A percentile compares a stretch with the other conserved stretches of the same genome.
phyloP scores from a whole-genome alignment of 2,888 invertebrate species.

The Lamellibrachia satsuma region DNA sequence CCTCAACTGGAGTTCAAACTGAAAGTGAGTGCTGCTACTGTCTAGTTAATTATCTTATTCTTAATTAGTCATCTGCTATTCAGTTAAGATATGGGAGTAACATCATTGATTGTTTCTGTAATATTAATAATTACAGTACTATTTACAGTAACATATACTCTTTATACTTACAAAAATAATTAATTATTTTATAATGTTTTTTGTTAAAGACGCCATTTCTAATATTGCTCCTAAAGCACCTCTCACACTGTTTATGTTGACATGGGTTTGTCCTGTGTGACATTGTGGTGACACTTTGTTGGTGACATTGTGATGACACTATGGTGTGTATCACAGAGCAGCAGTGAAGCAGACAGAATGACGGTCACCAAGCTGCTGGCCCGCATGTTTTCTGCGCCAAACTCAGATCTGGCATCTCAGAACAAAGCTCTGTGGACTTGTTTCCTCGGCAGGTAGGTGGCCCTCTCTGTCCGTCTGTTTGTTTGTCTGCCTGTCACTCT shows the following conservation, averaged over 20 bases:
- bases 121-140: neutral
- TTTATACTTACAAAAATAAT: neutral
- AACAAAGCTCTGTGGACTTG: constrained; percentile 90
- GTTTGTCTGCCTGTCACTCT: neutral
- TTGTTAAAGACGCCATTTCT: neutral
- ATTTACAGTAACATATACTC: neutral
- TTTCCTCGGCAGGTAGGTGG: constrained; percentile 78
- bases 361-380: constrained; percentile 82
- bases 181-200: neutral
- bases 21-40: constrained; percentile 54
- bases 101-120: neutral
- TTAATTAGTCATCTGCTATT: neutral
- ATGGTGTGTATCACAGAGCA: constrained; percentile 71
- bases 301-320: neutral
- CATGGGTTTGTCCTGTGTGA: neutral
- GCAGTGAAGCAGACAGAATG: constrained; percentile 86
- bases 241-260: neutral
- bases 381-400: constrained; percentile 95
- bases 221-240: neutral
- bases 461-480: neutral
- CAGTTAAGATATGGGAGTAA: neutral
- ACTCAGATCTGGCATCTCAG: constrained; percentile 86
- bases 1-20: constrained; percentile 94
- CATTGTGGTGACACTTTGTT: neutral
- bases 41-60: neutral